Conservation (phyloP, 2,797 vertebrate genomes). For the Dendrocincla tyrannina region DNA sequence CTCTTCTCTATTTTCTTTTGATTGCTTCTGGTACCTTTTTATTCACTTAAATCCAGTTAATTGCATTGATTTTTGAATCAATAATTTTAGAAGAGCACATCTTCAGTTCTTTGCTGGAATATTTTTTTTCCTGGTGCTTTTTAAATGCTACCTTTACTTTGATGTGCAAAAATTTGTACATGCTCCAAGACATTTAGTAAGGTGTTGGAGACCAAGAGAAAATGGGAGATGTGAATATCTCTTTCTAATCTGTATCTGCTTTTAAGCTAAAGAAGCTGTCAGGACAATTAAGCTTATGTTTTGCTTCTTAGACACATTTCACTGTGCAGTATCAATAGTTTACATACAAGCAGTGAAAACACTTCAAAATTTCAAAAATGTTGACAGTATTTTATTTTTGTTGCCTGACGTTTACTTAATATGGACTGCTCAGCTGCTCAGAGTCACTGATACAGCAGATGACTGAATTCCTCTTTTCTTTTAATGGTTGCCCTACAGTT, state of each 20-base stretch:
- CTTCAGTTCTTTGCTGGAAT: constrained; percentile 15
- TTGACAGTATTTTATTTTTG: not conserved
- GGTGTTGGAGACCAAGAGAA: not conserved
- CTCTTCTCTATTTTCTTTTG: constrained; percentile 19
- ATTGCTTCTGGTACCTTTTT: constrained; percentile 7
- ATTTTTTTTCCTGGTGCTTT: not conserved
- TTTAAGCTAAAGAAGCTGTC: not conserved
- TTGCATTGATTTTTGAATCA: constrained; percentile 27
- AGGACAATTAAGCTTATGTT: not conserved
- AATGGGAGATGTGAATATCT: not conserved
- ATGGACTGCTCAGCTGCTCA: not conserved
- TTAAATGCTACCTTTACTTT: not conserved
- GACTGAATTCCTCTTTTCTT: not conserved
- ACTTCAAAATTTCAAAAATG: not conserved
- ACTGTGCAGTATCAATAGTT: not conserved
- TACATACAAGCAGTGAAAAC: not conserved
- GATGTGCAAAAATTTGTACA: not conserved
- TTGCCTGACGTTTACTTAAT: not conserved
- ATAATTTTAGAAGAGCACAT: constrained; percentile 15
- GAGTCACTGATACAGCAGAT: not conserved
- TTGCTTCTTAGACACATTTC: not conserved
- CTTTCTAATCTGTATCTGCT: not conserved
- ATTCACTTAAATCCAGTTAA: constrained; percentile 43
- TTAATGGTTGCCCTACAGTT: not conserved
- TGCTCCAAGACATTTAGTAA: not conserved